Base-by-base conservation (phyloP, 2,113 vertebrate genomes). In the Percina caprodes region DNA sequence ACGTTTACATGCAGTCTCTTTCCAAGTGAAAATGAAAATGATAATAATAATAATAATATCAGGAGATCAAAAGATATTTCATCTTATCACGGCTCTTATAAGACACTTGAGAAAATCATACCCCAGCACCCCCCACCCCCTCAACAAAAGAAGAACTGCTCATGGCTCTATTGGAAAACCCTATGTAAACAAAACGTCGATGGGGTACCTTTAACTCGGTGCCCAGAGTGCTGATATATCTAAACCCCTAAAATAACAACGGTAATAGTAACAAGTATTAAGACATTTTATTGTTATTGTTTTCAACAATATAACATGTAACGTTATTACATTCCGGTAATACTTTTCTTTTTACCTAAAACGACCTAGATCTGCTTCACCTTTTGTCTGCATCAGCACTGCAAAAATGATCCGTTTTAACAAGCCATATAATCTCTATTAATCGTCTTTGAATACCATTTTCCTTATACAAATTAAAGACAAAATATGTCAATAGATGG, bases 1-100 rank as follows among this genome's bases (percentile, higher is more conserved):
- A 91, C 91, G 90, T 92, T 94, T 94, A 94, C 95, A 95, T 95
- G 94, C 95, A 95, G 92, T 92, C 93, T 93, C 85, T 94, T 88
- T 93, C 92, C 92, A 92, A 93, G 93, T 92, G 81, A 91, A 91
- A 90, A 91, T 88, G 92, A 85, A 93, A 92, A 92, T 91, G 80
- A 88, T 91, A 88, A 92, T 82, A 88, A 92, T 80, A 92, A 30
- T 30, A 30, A 30, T 89, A 86, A 91, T 89, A 91, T 87, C 83
- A 90, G 88, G 82, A 93, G 89, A 88, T 92, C 91, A 93, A 89
- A 93, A 89, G 85, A 87, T 90, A 85, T 78, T 91, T 91, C 87
- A 88, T 86, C 69, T 88, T 61, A 79, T 90, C 76, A 76, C 80
- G 73, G 69, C 82, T 91, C 85, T 85, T 86, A 90, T 91, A 92